Evolutionary conservation across 1,140 invertebrate species (phyloP), one percentile per base, ranked within the genome.

Genomic region (Diabrotica undecimpunctata): DNA sequence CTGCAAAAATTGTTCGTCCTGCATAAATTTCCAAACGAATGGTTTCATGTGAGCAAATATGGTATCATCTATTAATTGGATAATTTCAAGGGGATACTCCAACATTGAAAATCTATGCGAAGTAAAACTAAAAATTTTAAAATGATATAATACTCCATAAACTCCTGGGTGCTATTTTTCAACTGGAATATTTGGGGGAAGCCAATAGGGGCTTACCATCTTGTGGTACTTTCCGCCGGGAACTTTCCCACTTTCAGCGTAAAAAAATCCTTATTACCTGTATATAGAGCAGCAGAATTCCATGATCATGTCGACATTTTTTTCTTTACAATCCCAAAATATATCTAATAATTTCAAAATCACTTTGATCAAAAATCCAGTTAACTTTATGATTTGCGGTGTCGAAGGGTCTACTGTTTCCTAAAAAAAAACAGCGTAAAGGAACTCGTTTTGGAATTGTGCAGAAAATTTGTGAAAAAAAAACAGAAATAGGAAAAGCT

Each of bases 351-450:
- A 54, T 64, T 64, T 67, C 54, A 67, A 61, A 56, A 51, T 57
- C 10, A 67, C 57, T 57, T 67, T 67, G 6, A 64, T 12, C 36
- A 67, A 61, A 64, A 67, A 64, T 7, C 66, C 62, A 5, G 62
- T 36, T 10, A 12, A 38, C 25, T 38, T 10, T 8, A 58, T 6
- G 8, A 46, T 46, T 46, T 46, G 41, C n/a, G 41, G 8, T 8
- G 8, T 46, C 41, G 39, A 46, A 7, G 11, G 39, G 7, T 46
- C 3, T n/a, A 46, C 6, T 2, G 3, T 5, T 10, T 46, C 8
- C 41, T 46, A 46, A 46, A 46, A 46, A 46, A 46, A 5, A 46
- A 46, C 6, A 10, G n/a, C 41, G 8, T n/a, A 46, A 46, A 46
- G 3, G 2, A 46, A 46, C 41, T n/a, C 41, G 6, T n/a, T n/a